A percentile compares a stretch with the other conserved stretches of the same genome.
Conservation (phyloP, 2,113 vertebrate species). For the Madoqua kirkii region DNA sequence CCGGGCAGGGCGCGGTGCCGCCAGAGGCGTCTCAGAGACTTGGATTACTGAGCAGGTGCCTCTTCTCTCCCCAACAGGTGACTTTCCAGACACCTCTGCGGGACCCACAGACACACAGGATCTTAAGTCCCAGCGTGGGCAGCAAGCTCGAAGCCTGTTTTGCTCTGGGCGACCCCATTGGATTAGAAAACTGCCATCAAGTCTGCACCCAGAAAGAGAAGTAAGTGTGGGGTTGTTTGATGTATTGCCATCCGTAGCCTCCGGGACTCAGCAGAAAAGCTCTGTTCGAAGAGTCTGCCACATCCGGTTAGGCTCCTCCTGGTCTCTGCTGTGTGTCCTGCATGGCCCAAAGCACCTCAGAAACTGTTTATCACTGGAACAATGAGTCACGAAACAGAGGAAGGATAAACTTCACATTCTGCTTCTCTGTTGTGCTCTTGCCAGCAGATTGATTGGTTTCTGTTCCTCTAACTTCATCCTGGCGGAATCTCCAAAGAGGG, state of each 20-base stretch:
- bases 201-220: background rate
- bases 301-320: too few species aligned
- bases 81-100: slow-evolving; percentile 94
- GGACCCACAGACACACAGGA: slow-evolving; percentile 89
- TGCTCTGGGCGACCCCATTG: slow-evolving; percentile 62
- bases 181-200: slow-evolving; percentile 14
- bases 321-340: background rate
- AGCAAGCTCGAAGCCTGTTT: slow-evolving; percentile 71
- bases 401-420: background rate
- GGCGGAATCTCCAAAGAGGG: background rate
- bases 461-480: background rate
- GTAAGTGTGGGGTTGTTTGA: slow-evolving; percentile 65
- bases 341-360: accelerated
- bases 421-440: background rate
- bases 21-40: background rate
- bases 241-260: accelerated
- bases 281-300: accelerated
- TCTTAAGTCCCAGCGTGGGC: slow-evolving; percentile 83
- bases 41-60: background rate
- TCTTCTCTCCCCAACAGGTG: slow-evolving; percentile 80
- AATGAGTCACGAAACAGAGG: background rate
- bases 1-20: accelerated
- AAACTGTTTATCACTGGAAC: background rate
- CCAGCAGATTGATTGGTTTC: accelerated
- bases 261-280: accelerated